These are phyloP conservation scores for Stercorarius parasiticus DNA, from an alignment of 2,113 vertebrate species.

Conservation along the genomic window DNA sequence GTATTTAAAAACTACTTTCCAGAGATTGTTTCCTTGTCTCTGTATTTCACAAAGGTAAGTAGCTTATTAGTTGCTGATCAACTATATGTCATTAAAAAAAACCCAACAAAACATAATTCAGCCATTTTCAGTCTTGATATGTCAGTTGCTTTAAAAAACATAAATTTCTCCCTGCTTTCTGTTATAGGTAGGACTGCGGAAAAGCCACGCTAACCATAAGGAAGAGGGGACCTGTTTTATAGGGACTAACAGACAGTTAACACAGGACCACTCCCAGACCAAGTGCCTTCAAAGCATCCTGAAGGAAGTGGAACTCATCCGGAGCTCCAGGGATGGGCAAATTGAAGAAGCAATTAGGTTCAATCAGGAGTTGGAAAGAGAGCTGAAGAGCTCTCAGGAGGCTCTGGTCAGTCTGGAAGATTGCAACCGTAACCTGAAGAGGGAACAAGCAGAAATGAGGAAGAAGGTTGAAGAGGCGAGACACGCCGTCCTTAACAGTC, in stretches of 20 bases:
- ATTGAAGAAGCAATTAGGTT: constrained; percentile 79
- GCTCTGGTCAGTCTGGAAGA: constrained; percentile 78
- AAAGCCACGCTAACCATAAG: constrained; percentile 81
- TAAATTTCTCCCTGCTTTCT: neutral
- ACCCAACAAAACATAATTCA: neutral
- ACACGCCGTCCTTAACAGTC: constrained; percentile 78
- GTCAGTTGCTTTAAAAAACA: neutral
- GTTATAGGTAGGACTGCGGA: constrained; percentile 88
- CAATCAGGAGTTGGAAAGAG: constrained; percentile 82
- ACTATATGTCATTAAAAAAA: neutral
- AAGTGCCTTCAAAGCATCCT: constrained; percentile 78
- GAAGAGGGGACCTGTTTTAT: constrained; percentile 75
- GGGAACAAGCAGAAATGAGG: constrained; percentile 85
- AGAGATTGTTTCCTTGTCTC: neutral
- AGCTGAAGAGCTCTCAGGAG: constrained; percentile 81
- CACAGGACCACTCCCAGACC: constrained; percentile 21
- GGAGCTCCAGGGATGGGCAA: constrained; percentile 77
- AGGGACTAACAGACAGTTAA: constrained; percentile 56
- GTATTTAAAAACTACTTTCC: neutral
- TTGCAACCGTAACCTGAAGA: constrained; percentile 79
- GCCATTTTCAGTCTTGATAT: neutral
- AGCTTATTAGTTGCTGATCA: neutral
- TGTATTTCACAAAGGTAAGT: neutral
- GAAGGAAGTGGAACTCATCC: constrained; percentile 79
- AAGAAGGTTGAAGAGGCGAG: constrained; percentile 88